Base-by-base conservation (phyloP, 2,888 invertebrate species). In the Lissocephala sabroskyi region DNA sequence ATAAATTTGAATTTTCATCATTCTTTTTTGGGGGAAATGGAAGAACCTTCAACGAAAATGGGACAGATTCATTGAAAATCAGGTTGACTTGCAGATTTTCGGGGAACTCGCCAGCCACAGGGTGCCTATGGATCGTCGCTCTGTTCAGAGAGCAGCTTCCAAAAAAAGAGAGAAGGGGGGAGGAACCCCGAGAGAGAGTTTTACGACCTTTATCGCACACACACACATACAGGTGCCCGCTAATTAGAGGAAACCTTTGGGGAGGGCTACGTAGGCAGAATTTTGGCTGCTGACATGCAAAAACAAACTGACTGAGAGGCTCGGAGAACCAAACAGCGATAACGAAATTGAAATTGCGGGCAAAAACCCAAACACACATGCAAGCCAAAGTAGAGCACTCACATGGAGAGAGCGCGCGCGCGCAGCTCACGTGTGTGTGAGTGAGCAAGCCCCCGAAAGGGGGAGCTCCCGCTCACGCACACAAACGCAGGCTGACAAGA, bases 361-460 rank as follows among this genome's bases (percentile, higher is more conserved):
- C n/a, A 11, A 10, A 32, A 14, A 14, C 11, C n/a, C 13, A 35
- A 1, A 35, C n/a, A 32, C 13, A 1, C 35, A 23, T 7, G 7
- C 23, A 23, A n/a, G 23, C 51, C 57, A 40, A n/a, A n/a, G n/a
- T n/a, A n/a, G n/a, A n/a, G n/a, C 6, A 45, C 26, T 52, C 3
- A 7, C 10, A 4, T 30, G 4, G 4, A 30, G 11, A 10, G 19
- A 18, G 41, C 23, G 37, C 13, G 16, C 16, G 10, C 10, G 16
- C 11, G 18, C 10, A 41, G 41, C 30, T 49, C 19, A 29, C 13
- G 19, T 10, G 16, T 30, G 55, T 36, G 11, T 48, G 49, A 30
- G 54, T 45, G 49, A 57, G 63, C 56, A 47, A 39, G 54, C 55
- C 50, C 51, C 50, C 41, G 16, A 37, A 59, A 62, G 49, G 49